Evolutionary conservation across 2,888 invertebrate species (phyloP).

Genomic region (Phyto melanocephala): DNA sequence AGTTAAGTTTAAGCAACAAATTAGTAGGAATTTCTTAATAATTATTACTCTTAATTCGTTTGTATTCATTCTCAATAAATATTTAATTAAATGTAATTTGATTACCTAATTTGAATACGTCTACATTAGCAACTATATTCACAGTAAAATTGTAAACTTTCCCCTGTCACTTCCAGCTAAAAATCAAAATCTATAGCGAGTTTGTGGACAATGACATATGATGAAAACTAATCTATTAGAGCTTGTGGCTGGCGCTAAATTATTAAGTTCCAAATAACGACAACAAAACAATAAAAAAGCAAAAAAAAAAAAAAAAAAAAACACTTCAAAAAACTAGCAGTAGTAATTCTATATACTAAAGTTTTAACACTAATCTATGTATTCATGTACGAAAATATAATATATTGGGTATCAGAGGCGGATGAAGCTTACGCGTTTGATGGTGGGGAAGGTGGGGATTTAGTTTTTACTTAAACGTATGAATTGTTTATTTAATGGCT

Average conservation of each 20-base stretch:
- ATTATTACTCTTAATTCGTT: no score
- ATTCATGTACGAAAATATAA: neutral
- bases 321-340: neutral
- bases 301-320: neutral
- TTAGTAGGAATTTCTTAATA: no score
- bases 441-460: no score
- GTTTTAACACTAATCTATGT: constrained; percentile 28
- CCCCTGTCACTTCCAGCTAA: neutral
- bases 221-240: neutral
- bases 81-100: neutral
- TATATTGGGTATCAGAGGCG: no score
- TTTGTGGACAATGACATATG: neutral
- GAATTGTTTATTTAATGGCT: no score
- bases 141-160: neutral
- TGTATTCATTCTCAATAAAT: constrained; percentile 5
- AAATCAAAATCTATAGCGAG: neutral
- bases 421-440: no score
- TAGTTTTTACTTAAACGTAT: no score
- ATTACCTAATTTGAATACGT: neutral
- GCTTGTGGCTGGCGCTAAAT: constrained; percentile 37
- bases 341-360: neutral
- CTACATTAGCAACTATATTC: no score
- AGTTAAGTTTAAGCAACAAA: no score
- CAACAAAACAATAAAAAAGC: neutral
- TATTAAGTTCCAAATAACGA: constrained; percentile 14